Evolutionary conservation across 1,140 invertebrate genomes (phyloP).

Genomic region (Trigoniulus corallinus): DNA sequence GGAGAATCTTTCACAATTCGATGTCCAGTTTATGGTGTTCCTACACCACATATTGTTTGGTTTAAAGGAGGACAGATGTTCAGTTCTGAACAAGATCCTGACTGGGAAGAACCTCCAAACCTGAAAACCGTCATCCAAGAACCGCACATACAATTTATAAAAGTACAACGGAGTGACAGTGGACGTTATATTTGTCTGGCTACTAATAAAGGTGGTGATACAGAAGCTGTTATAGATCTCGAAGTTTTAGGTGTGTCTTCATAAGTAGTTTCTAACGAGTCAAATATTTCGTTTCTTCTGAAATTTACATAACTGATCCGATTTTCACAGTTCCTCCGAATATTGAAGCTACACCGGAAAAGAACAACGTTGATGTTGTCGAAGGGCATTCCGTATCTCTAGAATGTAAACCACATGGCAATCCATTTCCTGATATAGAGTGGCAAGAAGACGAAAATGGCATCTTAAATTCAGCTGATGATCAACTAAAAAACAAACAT

Average conservation of each 20-base stretch:
- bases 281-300: too few relatives aligned
- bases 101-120: conserved; percentile 1
- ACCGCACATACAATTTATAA: too few relatives aligned
- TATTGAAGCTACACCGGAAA: too few relatives aligned
- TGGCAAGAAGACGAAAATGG: conserved; percentile 30
- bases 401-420: conserved; percentile 26
- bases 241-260: background rate
- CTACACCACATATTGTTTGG: conserved; percentile 20
- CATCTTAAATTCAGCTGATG: too few relatives aligned
- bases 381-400: conserved; percentile 8
- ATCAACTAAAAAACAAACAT: too few relatives aligned
- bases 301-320: too few relatives aligned
- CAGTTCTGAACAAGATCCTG: conserved; percentile 15
- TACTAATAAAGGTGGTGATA: conserved; percentile 11
- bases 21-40: conserved; percentile 14
- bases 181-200: conserved; percentile 10
- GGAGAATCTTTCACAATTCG: conserved; percentile 8
- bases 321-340: too few relatives aligned
- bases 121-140: background rate
- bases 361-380: background rate
- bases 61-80: too few relatives aligned
- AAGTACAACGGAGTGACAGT: background rate
- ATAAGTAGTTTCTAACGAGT: too few relatives aligned
- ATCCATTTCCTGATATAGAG: conserved; percentile 20
- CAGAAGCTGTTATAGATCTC: background rate